Conservation (phyloP, 2,797 vertebrate genomes). For the Artibeus lituratus region DNA sequence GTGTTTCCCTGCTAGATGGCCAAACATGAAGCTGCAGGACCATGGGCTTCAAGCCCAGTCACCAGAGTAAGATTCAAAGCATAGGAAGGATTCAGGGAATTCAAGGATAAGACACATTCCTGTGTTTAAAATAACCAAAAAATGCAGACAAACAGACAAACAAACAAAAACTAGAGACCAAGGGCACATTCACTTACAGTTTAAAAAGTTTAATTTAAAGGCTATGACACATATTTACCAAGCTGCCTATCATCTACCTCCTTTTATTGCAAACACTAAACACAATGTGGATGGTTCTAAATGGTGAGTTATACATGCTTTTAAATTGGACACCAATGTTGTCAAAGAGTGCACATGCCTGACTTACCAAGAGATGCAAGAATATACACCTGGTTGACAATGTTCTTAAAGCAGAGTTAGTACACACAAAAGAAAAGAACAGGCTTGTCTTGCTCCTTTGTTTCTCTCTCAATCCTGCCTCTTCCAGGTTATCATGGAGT, state of each 20-base stretch:
- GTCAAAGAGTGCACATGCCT: constrained; percentile 16
- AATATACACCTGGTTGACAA: constrained; percentile 34
- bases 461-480: not conserved
- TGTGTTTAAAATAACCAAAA: not conserved
- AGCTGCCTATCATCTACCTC: not conserved
- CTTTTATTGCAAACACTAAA: not conserved
- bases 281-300: not conserved
- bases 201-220: not conserved
- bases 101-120: not conserved
- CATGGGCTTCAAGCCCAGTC: not conserved
- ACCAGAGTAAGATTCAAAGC: not conserved
- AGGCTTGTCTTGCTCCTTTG: constrained; percentile 4
- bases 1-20: not conserved
- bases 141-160: not conserved
- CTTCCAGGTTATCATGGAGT: constrained; percentile 7
- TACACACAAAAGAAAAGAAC: not conserved
- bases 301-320: constrained; percentile 9
- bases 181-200: not conserved
- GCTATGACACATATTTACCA: not conserved
- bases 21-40: not conserved
- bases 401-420: constrained; percentile 52
- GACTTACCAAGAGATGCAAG: constrained; percentile 60
- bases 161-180: not conserved
- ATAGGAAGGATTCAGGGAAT: not conserved
- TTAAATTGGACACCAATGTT: not conserved